Percentiles rank a stretch among this genome's conserved stretches.
These are phyloP conservation scores for Bedellia somnulentella DNA, from an alignment of 2,888 invertebrate species.

Conservation along the genomic window DNA sequence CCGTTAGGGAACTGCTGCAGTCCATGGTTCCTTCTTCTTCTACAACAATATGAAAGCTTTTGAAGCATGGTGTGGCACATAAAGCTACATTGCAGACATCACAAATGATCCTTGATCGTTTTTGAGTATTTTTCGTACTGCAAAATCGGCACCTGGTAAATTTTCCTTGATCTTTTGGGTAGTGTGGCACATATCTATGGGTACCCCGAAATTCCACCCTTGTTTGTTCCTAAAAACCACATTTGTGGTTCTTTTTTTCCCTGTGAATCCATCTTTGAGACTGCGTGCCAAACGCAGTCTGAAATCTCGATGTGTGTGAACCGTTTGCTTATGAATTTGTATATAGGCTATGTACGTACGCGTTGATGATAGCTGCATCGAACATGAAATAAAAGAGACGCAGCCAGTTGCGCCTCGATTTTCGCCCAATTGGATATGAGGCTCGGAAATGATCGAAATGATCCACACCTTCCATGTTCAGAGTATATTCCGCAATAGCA, in stretches of 20 bases:
- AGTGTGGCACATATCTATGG: conserved; percentile 12
- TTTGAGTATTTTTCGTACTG: conserved; percentile 10
- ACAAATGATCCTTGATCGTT: conserved; percentile 9
- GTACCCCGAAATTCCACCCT: conserved; percentile 10
- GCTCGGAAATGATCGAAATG: not conserved
- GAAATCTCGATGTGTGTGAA: conserved; percentile 13
- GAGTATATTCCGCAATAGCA: not conserved
- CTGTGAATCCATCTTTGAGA: conserved; percentile 10
- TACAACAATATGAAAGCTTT: conserved; percentile 5
- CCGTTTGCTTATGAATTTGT: conserved; percentile 8
- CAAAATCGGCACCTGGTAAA: conserved; percentile 8
- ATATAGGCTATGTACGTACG: conserved; percentile 11
- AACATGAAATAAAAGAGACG: not conserved
- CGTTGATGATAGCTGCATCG: conserved; percentile 12
- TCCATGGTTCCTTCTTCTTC: too few relatives aligned
- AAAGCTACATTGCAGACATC: conserved; percentile 9
- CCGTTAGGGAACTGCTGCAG: not conserved
- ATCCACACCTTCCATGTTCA: not conserved
- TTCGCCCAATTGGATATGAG: too few relatives aligned
- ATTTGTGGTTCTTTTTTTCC: conserved; percentile 9
- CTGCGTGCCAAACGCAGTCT: conserved; percentile 12
- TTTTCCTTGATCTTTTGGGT: conserved; percentile 13
- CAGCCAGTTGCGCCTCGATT: too few relatives aligned
- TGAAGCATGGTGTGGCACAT: conserved; percentile 10
- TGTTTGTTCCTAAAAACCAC: conserved; percentile 9